Conservation (phyloP, 2,113 vertebrate genomes). For the Irena cyanogastra region DNA sequence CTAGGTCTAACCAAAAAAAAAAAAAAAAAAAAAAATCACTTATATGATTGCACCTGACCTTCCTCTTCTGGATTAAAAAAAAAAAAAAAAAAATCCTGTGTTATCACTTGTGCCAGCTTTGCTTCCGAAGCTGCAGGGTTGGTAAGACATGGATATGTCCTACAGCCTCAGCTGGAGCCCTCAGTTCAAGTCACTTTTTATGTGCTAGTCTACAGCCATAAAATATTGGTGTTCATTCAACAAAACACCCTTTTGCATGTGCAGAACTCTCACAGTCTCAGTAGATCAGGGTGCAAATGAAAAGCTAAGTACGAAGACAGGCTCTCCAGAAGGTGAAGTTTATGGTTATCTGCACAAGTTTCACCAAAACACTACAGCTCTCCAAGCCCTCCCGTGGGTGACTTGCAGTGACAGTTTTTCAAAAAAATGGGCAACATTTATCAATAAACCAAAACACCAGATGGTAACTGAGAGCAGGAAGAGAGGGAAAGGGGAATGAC, state of each 20-base stretch:
- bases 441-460: background rate
- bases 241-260: background rate
- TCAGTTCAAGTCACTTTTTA: background rate
- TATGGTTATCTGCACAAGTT: background rate
- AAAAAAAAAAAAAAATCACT: background rate
- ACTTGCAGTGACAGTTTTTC: background rate
- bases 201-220: background rate
- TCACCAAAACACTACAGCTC: background rate
- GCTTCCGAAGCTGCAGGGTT: background rate
- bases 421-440: background rate
- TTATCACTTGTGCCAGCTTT: background rate
- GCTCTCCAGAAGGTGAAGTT: background rate
- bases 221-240: background rate
- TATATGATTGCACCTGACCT: background rate
- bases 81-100: background rate
- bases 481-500: background rate
- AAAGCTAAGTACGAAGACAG: background rate
- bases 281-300: background rate
- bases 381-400: background rate
- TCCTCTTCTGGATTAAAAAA: background rate
- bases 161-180: background rate
- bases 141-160: background rate
- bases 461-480: background rate
- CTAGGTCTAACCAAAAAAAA: too few species aligned
- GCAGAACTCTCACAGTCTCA: background rate